phyloP scores from a whole-genome alignment of 2,797 vertebrate species.

The Phrynocephalus forsythii region DNA sequence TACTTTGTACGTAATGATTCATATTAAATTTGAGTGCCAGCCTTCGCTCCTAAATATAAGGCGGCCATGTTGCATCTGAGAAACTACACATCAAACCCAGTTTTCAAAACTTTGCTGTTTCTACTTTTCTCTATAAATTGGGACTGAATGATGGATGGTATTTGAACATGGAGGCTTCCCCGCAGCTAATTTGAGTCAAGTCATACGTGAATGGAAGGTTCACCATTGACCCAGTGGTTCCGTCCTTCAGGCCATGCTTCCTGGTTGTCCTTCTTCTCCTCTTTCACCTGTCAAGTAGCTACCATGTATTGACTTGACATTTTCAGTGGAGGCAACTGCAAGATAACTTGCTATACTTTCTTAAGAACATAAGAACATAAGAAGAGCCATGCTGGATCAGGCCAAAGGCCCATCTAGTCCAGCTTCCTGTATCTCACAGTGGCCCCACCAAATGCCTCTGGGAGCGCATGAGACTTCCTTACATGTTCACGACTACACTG shows the following conservation, averaged over 20 bases:
- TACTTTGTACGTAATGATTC: slow-evolving; percentile 64
- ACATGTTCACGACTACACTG: not conserved
- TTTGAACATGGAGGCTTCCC: not conserved
- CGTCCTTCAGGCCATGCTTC: not conserved
- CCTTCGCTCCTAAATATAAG: not conserved
- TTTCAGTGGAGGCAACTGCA: not conserved
- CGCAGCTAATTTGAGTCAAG: not conserved
- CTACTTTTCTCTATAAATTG: not conserved
- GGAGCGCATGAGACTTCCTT: too few relatives aligned
- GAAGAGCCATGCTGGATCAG: too few relatives aligned
- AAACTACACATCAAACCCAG: not conserved
- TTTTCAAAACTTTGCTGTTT: not conserved
- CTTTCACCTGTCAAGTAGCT: not conserved
- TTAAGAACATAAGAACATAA: too few relatives aligned
- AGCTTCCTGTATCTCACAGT: too few relatives aligned
- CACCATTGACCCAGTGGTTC: not conserved
- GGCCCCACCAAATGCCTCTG: too few relatives aligned
- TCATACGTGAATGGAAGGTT: not conserved
- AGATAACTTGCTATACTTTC: too few relatives aligned
- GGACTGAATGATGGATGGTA: not conserved
- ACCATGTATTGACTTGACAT: not conserved
- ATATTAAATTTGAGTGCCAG: slow-evolving; percentile 60
- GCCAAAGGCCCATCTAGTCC: too few relatives aligned
- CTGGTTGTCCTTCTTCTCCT: not conserved
- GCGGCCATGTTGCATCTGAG: not conserved